Evolutionary conservation across 30 jellyfish, hydroid and myxozoan species (phyloP).

Genomic region (Aurelia sp.): DNA sequence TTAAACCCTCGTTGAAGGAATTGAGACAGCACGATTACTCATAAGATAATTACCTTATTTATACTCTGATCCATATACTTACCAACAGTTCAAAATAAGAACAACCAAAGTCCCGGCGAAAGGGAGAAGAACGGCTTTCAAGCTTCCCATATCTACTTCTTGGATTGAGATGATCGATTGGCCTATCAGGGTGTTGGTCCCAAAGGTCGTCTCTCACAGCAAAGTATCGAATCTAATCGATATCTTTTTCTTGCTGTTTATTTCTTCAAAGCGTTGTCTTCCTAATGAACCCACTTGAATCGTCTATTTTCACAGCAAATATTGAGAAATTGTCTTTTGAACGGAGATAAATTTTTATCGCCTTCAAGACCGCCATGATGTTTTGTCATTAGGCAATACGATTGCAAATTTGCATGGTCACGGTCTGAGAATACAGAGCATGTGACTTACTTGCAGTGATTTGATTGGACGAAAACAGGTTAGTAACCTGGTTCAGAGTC

Average conservation of each 20-base stretch:
- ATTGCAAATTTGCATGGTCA: slow-evolving; percentile 8
- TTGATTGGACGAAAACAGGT: slow-evolving; percentile 52
- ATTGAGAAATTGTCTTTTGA: too few species aligned
- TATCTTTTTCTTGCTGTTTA: too few species aligned
- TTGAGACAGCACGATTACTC: too few species aligned
- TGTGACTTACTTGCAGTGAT: slow-evolving; percentile 3
- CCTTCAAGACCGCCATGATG: slow-evolving; percentile 24
- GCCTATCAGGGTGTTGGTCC: too few species aligned
- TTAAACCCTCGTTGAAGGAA: too few species aligned
- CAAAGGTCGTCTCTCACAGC: too few species aligned
- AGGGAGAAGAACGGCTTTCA: slow-evolving; percentile 1
- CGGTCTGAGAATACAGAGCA: slow-evolving; percentile 1
- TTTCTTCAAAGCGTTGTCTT: too few species aligned
- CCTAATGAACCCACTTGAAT: too few species aligned
- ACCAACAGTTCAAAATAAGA: slow-evolving; percentile 19
- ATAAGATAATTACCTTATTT: neutral
- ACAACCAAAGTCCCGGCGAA: slow-evolving; percentile 8
- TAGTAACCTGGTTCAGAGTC: slow-evolving; percentile 25
- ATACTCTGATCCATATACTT: slow-evolving; percentile 2
- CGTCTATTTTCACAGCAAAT: too few species aligned
- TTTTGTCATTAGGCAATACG: slow-evolving; percentile 32
- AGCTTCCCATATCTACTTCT: slow-evolving; percentile 1
- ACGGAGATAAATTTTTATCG: too few species aligned
- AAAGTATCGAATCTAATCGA: too few species aligned
- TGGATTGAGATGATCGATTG: neutral